Percentiles rank a stretch among this genome's conserved stretches.
These are phyloP conservation scores for Autographa pulchrina DNA, from an alignment of 2,888 invertebrate species.

Conservation along the genomic window DNA sequence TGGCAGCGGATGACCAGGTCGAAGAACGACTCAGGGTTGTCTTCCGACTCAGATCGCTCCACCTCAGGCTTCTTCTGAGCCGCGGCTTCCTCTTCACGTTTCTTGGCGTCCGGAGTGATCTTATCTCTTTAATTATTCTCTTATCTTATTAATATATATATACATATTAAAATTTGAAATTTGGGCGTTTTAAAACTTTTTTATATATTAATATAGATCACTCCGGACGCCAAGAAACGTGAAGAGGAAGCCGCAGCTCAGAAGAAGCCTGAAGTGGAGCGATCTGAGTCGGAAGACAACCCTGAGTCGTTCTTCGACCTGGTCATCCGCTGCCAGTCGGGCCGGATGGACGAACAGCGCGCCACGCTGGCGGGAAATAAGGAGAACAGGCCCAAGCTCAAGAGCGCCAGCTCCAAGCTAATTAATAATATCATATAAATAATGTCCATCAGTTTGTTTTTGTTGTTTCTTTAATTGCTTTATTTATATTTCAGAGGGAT, in stretches of 20 bases:
- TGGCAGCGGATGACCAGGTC: constrained; percentile 97
- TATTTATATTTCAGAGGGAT: constrained; percentile 91
- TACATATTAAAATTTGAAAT: no score
- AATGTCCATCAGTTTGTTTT: no score
- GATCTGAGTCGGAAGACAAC: constrained; percentile 91
- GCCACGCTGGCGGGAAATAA: constrained; percentile 92
- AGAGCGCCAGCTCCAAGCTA: constrained; percentile 64
- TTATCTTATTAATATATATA: no score
- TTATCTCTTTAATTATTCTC: no score
- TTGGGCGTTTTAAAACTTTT: no score
- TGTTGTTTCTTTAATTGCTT: no score
- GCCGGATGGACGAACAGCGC: constrained; percentile 99
- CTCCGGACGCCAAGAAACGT: constrained; percentile 77
- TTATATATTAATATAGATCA: no score
- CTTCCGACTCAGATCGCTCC: constrained; percentile 88
- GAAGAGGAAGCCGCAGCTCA: constrained; percentile 62
- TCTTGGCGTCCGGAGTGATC: constrained; percentile 81
- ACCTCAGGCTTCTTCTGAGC: constrained; percentile 67
- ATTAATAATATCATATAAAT: no score
- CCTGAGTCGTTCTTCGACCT: constrained; percentile 98
- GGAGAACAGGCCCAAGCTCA: constrained; percentile 78
- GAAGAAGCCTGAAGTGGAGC: constrained; percentile 67
- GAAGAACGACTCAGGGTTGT: constrained; percentile 96
- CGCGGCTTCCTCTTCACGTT: constrained; percentile 64
- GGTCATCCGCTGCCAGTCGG: constrained; percentile 96